Evolutionary conservation across 2,797 vertebrate species (phyloP), one percentile per base, ranked within the genome.

Genomic region (Okamejei kenojei): DNA sequence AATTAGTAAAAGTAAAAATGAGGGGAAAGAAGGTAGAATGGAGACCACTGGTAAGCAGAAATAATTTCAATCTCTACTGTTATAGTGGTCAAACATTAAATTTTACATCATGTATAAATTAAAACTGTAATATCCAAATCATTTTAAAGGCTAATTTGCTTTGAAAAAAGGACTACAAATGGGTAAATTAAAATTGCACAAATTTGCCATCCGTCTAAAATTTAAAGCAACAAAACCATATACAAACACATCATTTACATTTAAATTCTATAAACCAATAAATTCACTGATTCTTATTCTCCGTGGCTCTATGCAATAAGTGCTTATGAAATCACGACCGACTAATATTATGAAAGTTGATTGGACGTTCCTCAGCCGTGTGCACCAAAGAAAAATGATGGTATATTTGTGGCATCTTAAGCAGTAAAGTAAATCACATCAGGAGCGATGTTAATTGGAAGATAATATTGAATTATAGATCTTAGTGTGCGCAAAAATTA

Each of bases 401-500:
- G 21, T 76, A 29, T 76, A 74, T 68, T 68, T 35, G 2, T 35
- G n/a, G 65, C 61, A 29, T 73, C 21, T 74, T 92, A 54, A 76
- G 29, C 38, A 92, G 6, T 9, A 71, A 45, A 0, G 29, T 86
- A 54, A 54, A 54, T 86, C 82, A 80, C 21, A 13, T 13, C 71
- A 92, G 73, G 68, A 74, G 38, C 38, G 35, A 38, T 54, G 38
- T 71, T 54, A 74, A 74, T 76, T 29, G 5, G 71, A 23, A 54
- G n/a, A 74, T 54, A 92, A 76, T 74, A 92, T 35, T 76, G 26
- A 63, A 68, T 21, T 68, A 65, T 35, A 63, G 65, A 88, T 71
- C 68, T 71, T 4, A 91, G 54, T 74, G 45, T 54, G 71, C 76
- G 38, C 38, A 92, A 92, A 92, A 91, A 91, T 29, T 19, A 92